phyloP scores from a whole-genome alignment of 1,140 invertebrate genomes.

The Tetramorium simillimum region DNA sequence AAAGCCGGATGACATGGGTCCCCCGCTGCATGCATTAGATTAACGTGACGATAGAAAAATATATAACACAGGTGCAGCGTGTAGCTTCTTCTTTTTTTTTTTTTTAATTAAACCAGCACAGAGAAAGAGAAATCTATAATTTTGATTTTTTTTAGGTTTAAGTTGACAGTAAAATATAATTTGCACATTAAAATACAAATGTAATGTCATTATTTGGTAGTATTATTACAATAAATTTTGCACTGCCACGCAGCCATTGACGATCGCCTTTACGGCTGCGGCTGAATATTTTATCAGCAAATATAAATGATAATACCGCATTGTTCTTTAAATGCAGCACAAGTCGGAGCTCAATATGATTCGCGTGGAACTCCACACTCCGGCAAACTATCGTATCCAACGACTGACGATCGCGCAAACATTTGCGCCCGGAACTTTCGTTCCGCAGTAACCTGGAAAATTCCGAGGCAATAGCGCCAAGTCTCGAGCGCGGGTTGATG shows the following conservation, averaged over 20 bases:
- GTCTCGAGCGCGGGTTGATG: constrained; percentile 18
- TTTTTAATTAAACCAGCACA: not conserved
- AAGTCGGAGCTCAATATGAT: not conserved
- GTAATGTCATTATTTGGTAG: not conserved
- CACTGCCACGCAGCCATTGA: not conserved
- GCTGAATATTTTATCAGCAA: not conserved
- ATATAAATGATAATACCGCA: not conserved
- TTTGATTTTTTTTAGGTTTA: too few relatives aligned
- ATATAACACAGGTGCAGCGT: not conserved
- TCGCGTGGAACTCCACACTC: not conserved
- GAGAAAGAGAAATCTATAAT: not conserved
- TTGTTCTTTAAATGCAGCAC: not conserved
- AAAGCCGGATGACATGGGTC: not conserved
- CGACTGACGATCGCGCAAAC: constrained; percentile 31
- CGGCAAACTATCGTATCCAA: not conserved
- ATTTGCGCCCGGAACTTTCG: constrained; percentile 35
- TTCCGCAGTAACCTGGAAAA: constrained; percentile 31
- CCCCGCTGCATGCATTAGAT: not conserved
- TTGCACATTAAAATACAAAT: not conserved
- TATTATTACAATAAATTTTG: not conserved
- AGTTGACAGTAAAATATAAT: not conserved
- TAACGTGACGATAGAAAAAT: not conserved
- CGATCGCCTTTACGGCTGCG: too few relatives aligned
- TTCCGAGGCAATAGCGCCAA: constrained; percentile 27
- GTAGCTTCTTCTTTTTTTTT: not conserved